Conservation (phyloP, 2,888 invertebrate genomes). For the Trichogramma evanescens region DNA sequence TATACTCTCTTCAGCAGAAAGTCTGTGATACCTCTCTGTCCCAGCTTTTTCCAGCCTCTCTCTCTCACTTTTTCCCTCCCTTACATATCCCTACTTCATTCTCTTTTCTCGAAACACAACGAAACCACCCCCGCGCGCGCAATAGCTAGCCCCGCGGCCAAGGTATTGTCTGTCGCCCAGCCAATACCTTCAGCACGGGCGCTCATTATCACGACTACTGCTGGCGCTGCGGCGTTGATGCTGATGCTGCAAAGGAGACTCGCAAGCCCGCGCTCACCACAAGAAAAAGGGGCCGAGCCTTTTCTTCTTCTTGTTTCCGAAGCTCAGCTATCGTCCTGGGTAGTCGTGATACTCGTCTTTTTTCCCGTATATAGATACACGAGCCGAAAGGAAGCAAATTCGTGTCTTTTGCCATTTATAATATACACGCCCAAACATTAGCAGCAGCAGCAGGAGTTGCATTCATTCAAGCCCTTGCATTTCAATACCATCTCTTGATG, state of each 20-base stretch:
- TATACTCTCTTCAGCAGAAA: conserved; percentile 2
- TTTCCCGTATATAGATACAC: neutral
- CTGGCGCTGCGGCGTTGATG: neutral
- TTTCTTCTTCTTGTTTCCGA: neutral
- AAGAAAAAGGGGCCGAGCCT: conserved; percentile 13
- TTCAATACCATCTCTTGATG: too few species aligned
- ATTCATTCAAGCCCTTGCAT: too few species aligned
- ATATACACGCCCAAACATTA: too few species aligned
- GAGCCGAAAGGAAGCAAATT: conserved; percentile 3
- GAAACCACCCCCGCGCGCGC: conserved; percentile 19
- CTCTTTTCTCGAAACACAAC: conserved; percentile 22
- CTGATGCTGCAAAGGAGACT: conserved; percentile 3
- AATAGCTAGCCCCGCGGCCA: conserved; percentile 46
- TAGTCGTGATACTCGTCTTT: neutral
- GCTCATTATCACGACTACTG: conserved; percentile 7
- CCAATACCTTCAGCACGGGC: conserved; percentile 34
- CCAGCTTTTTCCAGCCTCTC: conserved; percentile 20
- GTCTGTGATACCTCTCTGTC: conserved; percentile 22
- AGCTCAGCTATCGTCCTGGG: neutral
- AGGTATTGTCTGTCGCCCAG: conserved; percentile 44
- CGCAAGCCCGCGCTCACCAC: neutral
- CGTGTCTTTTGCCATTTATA: neutral
- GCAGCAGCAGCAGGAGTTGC: too few species aligned
- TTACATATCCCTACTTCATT: conserved; percentile 25
- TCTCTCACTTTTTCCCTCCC: conserved; percentile 23